Percentiles rank a stretch among this genome's conserved stretches.
Conservation (phyloP, 2,113 vertebrate species). For the Ictidomys tridecemlineatus region DNA sequence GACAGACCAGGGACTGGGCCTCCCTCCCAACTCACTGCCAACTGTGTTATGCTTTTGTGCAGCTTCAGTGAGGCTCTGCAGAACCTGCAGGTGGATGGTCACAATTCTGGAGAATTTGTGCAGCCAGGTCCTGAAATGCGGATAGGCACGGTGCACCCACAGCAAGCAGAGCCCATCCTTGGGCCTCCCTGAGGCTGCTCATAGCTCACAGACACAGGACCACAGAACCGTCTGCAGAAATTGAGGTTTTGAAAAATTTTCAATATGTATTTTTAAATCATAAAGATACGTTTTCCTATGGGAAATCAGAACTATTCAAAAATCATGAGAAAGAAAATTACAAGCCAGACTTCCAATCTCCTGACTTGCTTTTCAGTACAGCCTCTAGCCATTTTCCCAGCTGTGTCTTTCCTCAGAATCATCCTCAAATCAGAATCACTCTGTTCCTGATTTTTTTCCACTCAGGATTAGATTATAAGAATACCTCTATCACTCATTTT, state of each 20-base stretch:
- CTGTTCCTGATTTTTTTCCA: neutral
- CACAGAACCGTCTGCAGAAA: constrained; percentile 88
- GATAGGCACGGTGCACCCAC: constrained; percentile 93
- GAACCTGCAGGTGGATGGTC: constrained; percentile 87
- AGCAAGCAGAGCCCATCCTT: constrained; percentile 85
- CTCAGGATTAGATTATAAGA: rapidly evolving
- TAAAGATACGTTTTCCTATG: neutral
- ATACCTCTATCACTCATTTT: rapidly evolving
- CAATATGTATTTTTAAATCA: rapidly evolving
- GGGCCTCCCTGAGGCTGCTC: neutral
- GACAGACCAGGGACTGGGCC: neutral
- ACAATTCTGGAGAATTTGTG: constrained; percentile 95
- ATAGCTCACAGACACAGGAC: constrained; percentile 91
- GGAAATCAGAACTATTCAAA: neutral
- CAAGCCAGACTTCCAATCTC: rapidly evolving
- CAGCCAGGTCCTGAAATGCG: constrained; percentile 91
- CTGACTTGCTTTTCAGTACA: neutral
- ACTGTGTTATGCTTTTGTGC: rapidly evolving
- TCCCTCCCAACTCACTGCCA: constrained; percentile 74
- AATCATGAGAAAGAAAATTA: neutral
- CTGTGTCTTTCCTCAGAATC: rapidly evolving
- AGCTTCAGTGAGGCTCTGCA: constrained; percentile 28
- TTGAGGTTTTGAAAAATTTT: constrained; percentile 79
- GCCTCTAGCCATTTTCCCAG: rapidly evolving
- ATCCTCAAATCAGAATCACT: neutral